phyloP scores from a whole-genome alignment of 2,797 vertebrate species.

The Prionace glauca region DNA sequence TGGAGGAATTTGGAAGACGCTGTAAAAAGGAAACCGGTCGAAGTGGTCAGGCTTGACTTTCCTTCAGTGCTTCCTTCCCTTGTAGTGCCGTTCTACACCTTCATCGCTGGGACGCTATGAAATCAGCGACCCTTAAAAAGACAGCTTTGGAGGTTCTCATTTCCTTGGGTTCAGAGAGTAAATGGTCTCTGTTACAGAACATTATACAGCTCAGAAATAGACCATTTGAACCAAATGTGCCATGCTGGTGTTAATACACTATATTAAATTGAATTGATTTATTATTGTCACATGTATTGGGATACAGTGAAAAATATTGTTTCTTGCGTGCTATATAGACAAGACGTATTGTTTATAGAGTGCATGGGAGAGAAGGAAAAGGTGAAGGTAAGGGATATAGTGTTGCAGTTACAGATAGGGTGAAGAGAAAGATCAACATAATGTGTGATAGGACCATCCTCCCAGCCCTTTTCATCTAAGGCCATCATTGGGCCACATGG shows the following conservation, averaged over 20 bases:
- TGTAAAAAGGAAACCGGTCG: no score
- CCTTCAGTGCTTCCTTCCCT: neutral
- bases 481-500: neutral
- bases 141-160: neutral
- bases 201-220: neutral
- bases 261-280: no score
- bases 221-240: neutral
- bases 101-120: neutral
- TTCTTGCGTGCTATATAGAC: no score
- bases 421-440: no score
- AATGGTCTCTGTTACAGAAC: neutral
- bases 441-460: neutral
- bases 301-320: no score
- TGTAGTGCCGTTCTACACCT: neutral
- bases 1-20: neutral
- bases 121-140: neutral
- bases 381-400: no score
- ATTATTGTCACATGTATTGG: no score
- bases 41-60: neutral
- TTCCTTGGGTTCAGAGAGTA: neutral
- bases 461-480: neutral
- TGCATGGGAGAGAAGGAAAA: no score
- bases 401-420: no score
- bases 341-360: no score
- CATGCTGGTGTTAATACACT: neutral